Evolutionary conservation across 1,140 invertebrate species (phyloP).

Genomic region (Agrypnia vestita): DNA sequence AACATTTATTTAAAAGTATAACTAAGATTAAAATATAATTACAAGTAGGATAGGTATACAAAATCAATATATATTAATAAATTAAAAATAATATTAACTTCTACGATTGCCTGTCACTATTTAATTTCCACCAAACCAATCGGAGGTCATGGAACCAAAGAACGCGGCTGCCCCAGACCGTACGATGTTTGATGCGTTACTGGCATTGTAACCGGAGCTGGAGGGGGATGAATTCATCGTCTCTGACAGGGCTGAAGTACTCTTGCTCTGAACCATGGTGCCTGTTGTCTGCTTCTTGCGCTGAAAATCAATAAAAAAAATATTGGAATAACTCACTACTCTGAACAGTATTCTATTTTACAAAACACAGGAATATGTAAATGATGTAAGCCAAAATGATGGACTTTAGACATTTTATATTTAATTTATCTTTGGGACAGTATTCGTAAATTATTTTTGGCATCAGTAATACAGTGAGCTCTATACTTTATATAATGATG

Average conservation of each 20-base stretch:
- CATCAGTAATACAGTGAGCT: too few relatives aligned
- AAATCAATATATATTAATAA: too few relatives aligned
- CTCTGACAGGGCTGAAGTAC: background rate
- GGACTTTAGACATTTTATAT: too few relatives aligned
- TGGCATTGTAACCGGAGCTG: slow-evolving; percentile 4
- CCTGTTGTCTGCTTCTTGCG: slow-evolving; percentile 65
- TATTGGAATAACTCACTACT: background rate
- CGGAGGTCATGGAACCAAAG: slow-evolving; percentile 85
- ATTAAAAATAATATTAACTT: too few relatives aligned
- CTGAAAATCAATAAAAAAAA: slow-evolving; percentile 61
- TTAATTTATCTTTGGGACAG: too few relatives aligned
- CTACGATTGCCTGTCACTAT: background rate
- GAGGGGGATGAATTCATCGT: background rate
- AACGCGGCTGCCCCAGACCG: slow-evolving; percentile 82
- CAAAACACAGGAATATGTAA: too few relatives aligned
- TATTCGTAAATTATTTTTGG: too few relatives aligned
- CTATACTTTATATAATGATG: too few relatives aligned
- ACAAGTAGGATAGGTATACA: background rate
- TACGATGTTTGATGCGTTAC: slow-evolving; percentile 49
- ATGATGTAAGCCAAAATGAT: too few relatives aligned
- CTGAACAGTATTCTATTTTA: background rate
- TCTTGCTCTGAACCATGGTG: slow-evolving; percentile 35
- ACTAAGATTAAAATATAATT: background rate
- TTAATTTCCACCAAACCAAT: slow-evolving; percentile 77
- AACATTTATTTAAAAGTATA: background rate